These are phyloP conservation scores for Caenorhabditis briggsae DNA, from an alignment of 1,140 invertebrate species.

Conservation along the genomic window DNA sequence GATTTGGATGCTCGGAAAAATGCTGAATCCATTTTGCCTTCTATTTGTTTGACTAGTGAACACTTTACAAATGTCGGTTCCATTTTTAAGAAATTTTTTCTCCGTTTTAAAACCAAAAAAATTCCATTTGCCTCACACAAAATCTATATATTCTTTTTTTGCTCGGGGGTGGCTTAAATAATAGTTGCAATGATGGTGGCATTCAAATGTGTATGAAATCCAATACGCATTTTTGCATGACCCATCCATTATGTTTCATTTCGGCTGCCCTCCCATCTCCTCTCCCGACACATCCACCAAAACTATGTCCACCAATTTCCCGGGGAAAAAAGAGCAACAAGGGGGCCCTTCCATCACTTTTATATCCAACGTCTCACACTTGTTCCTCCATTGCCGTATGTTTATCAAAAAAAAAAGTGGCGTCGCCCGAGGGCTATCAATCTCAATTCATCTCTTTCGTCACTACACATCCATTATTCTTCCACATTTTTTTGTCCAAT, in stretches of 20 bases:
- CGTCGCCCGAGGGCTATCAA: constrained; percentile 50
- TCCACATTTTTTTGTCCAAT: constrained; percentile 39
- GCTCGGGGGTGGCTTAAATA: not conserved
- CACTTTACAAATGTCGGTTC: constrained; percentile 3
- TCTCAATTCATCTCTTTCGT: constrained; percentile 53
- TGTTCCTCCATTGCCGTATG: constrained; percentile 52
- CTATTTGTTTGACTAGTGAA: not conserved
- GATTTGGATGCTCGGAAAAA: too few species aligned
- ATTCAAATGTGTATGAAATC: constrained; percentile 56
- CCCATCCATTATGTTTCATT: constrained; percentile 56
- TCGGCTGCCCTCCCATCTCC: not conserved
- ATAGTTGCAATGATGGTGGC: constrained; percentile 5
- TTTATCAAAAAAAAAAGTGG: constrained; percentile 50
- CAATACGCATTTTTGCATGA: constrained; percentile 50
- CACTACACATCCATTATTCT: constrained; percentile 54
- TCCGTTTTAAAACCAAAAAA: too few species aligned
- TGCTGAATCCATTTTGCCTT: too few species aligned
- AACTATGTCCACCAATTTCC: constrained; percentile 40
- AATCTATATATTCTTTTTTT: not conserved
- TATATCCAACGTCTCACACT: constrained; percentile 55
- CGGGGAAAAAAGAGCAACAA: constrained; percentile 30
- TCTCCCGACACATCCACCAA: not conserved
- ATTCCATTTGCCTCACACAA: too few species aligned
- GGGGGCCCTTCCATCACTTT: constrained; percentile 42
- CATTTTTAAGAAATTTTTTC: not conserved